A percentile compares a stretch with the other conserved stretches of the same genome.
Conservation (phyloP, 2,888 invertebrate species). For the Drosophila buzzatii region DNA sequence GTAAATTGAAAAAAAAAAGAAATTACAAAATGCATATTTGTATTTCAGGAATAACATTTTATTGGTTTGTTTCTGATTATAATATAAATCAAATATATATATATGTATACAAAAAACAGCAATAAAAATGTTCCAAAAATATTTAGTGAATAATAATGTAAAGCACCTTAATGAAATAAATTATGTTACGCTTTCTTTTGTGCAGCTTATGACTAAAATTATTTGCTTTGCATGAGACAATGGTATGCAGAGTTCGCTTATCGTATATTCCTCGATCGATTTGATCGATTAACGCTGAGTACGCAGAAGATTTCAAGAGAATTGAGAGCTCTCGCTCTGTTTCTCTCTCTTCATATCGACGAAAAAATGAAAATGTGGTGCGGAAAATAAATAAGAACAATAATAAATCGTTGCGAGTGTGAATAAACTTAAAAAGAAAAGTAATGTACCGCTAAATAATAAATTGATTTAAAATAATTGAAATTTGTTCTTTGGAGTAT, state of each 20-base stretch:
- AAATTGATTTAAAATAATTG: not conserved
- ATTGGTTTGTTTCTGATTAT: constrained; percentile 48
- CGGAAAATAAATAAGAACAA: constrained; percentile 39
- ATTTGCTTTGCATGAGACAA: constrained; percentile 20
- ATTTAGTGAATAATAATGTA: constrained; percentile 49
- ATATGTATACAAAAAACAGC: constrained; percentile 31
- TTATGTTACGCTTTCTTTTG: constrained; percentile 54
- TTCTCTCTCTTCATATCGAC: not conserved
- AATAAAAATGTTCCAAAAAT: constrained; percentile 64
- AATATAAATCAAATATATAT: constrained; percentile 49
- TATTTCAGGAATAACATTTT: constrained; percentile 56
- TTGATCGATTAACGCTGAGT: not conserved
- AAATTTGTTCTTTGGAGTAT: constrained; percentile 5
- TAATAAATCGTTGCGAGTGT: constrained; percentile 22
- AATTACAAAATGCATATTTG: not conserved
- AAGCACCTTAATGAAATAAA: constrained; percentile 67
- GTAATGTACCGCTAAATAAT: not conserved
- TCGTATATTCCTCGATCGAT: constrained; percentile 15
- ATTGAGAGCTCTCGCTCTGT: not conserved
- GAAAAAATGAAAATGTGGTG: constrained; percentile 19
- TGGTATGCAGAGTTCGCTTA: constrained; percentile 10
- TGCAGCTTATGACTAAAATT: constrained; percentile 56
- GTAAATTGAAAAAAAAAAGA: too few species aligned
- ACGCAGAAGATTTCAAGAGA: not conserved
- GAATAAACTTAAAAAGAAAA: not conserved